These are phyloP conservation scores for Amphilophus citrinellus DNA, from an alignment of 2,113 vertebrate genomes.

Conservation along the genomic window DNA sequence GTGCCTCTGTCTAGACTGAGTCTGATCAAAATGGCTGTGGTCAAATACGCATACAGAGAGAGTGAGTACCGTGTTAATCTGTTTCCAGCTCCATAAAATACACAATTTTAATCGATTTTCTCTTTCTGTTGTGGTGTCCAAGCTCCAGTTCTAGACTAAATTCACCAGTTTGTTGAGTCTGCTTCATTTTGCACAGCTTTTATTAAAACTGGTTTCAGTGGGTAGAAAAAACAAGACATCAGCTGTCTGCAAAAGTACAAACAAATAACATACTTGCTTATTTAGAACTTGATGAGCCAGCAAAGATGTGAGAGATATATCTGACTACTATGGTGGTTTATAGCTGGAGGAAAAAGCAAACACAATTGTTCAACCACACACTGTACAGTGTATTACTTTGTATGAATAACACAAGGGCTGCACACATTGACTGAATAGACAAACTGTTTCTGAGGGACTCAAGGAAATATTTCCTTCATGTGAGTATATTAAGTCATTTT, in stretches of 20 bases:
- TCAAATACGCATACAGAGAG: neutral
- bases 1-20: neutral
- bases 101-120: neutral
- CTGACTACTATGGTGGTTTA: slow-evolving; percentile 23
- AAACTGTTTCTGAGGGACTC: neutral
- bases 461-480: neutral
- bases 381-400: neutral
- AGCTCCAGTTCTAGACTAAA: neutral
- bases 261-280: slow-evolving; percentile 31
- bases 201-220: neutral
- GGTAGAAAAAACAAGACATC: slow-evolving; percentile 42
- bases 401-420: neutral
- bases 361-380: slow-evolving; percentile 9
- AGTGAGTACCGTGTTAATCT: neutral
- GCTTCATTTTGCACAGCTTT: neutral
- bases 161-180: neutral
- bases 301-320: slow-evolving; percentile 63
- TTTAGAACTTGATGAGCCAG: slow-evolving; percentile 54
- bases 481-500: neutral
- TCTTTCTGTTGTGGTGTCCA: neutral
- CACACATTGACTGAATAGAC: neutral
- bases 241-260: slow-evolving; percentile 43
- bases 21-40: slow-evolving; percentile 4
- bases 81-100: neutral
- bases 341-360: slow-evolving; percentile 53